Base-by-base conservation (phyloP, 2,888 invertebrate species). In the Eretmocerus hayati region DNA sequence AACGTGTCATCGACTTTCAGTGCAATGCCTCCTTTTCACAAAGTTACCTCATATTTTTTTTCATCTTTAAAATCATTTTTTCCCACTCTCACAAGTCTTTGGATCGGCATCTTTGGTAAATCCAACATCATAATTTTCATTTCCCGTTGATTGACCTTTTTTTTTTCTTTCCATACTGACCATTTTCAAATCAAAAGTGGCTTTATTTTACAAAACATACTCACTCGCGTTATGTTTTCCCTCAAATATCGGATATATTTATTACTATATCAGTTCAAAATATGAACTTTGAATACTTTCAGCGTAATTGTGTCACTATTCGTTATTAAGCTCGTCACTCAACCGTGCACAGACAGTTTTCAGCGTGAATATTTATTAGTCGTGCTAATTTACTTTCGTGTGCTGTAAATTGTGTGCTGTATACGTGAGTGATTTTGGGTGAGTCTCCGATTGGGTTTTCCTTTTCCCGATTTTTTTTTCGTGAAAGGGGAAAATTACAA, bases 91-190 rank as follows among this genome's bases (percentile, higher is more conserved):
- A 20, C 51, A 49, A 52, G 52, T 65, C 65, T 65, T 65, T 65
- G 64, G 65, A 58, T 63, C 53, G 55, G 59, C 58, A 56, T 65
- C 65, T 65, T 65, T 65, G 65, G 65, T 59, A 59, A 58, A 55
- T 47, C 54, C 46, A 44, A 35, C 40, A 40, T 50, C 38, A 42
- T 35, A 44, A 47, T 40, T 43, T 40, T 5, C 40, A 22, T 23
- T 39, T 26, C 32, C 30, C 40, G n/a, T n/a, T n/a, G n/a, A n/a
- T n/a, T n/a, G n/a, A n/a, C n/a, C n/a, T n/a, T n/a, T n/a, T n/a
- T n/a, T n/a, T n/a, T n/a, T n/a, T n/a, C n/a, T n/a, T n/a, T n/a
- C n/a, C n/a, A n/a, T n/a, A n/a, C n/a, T n/a, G n/a, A n/a, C n/a
- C n/a, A n/a, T n/a, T n/a, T n/a, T n/a, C n/a, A n/a, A n/a, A n/a